These are phyloP conservation scores for Synergus laeviventris DNA, from an alignment of 2,888 invertebrate genomes.

Conservation along the genomic window DNA sequence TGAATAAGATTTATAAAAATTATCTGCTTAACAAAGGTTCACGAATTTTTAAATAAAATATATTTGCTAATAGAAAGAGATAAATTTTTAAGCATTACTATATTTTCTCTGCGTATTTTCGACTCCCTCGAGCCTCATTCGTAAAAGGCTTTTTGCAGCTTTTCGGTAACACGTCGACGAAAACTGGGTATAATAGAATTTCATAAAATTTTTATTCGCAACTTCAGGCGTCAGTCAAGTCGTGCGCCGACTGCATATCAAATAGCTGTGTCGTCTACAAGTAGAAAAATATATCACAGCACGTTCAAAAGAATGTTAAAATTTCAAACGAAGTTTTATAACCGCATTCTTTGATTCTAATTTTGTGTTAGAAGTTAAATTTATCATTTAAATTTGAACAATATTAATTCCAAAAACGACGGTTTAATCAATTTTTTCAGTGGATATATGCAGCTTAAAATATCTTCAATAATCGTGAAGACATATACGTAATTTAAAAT, in stretches of 20 bases:
- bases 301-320: conserved; percentile 46
- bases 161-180: conserved; percentile 63
- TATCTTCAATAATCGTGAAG: not conserved
- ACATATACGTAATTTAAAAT: not conserved
- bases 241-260: conserved; percentile 72
- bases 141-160: conserved; percentile 53
- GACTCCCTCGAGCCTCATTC: conserved; percentile 53
- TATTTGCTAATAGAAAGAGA: not conserved
- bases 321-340: not conserved
- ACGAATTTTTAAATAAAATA: not conserved
- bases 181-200: conserved; percentile 74
- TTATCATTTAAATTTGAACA: not conserved
- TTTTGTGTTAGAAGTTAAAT: not conserved
- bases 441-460: not conserved
- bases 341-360: not conserved
- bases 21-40: too few relatives aligned
- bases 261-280: conserved; percentile 62
- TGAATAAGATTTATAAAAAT: too few relatives aligned
- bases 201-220: conserved; percentile 76
- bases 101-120: conserved; percentile 36
- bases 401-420: not conserved
- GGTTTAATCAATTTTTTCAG: not conserved
- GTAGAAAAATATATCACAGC: conserved; percentile 67
- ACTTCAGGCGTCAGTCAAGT: conserved; percentile 75
- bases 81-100: not conserved